phyloP scores from a whole-genome alignment of 2,888 invertebrate genomes.

The Malachius bipustulatus region DNA sequence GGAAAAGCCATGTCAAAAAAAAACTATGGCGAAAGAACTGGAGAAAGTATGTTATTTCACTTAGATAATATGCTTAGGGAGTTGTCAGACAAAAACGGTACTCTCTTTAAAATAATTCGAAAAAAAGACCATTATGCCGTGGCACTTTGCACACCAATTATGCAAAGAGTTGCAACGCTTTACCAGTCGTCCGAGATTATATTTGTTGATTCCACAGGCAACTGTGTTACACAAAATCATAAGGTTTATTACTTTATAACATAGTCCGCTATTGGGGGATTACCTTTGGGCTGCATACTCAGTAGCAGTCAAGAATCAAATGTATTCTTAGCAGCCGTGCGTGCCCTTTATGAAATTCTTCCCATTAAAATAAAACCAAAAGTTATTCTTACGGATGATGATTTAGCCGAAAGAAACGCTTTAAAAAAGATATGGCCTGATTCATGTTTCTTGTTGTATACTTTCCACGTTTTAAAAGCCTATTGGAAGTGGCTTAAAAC shows the following conservation, averaged over 20 bases:
- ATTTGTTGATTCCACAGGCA: slow-evolving; percentile 16
- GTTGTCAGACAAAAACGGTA: slow-evolving; percentile 10
- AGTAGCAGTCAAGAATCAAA: slow-evolving; percentile 14
- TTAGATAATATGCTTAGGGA: slow-evolving; percentile 1
- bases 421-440: slow-evolving; percentile 7
- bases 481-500: slow-evolving; percentile 4
- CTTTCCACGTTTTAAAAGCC: slow-evolving; percentile 7
- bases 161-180: slow-evolving; percentile 15
- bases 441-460: slow-evolving; percentile 5
- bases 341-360: slow-evolving; percentile 11
- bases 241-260: slow-evolving; percentile 19
- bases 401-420: slow-evolving; percentile 8
- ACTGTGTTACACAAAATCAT: slow-evolving; percentile 16
- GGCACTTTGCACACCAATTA: slow-evolving; percentile 14
- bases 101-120: slow-evolving; percentile 6
- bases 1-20: slow-evolving; percentile 4
- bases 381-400: slow-evolving; percentile 7
- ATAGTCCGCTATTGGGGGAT: slow-evolving; percentile 15
- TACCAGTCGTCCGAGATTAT: slow-evolving; percentile 13
- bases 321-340: slow-evolving; percentile 10
- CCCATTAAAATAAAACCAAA: slow-evolving; percentile 9
- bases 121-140: slow-evolving; percentile 12
- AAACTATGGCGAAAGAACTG: slow-evolving; percentile 4
- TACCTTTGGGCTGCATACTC: slow-evolving; percentile 17
- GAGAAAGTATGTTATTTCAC: slow-evolving; percentile 4